These are phyloP conservation scores for Rattus norvegicus DNA, from an alignment of 2,113 vertebrate genomes.

Conservation along the genomic window DNA sequence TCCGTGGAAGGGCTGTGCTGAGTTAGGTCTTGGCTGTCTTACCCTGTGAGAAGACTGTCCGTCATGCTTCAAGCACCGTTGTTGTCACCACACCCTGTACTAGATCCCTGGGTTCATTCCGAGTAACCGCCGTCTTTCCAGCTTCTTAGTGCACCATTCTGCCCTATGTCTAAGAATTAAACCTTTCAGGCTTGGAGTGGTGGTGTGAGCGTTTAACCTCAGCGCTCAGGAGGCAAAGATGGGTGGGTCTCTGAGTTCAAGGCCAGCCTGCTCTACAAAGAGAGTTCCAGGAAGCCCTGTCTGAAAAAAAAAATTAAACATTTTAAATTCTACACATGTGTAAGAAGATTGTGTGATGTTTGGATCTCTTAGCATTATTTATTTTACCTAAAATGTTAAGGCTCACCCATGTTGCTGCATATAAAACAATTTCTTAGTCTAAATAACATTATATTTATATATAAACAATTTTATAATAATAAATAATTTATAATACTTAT, in stretches of 20 bases:
- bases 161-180: not conserved
- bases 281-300: too few relatives aligned
- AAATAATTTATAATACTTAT: too few relatives aligned
- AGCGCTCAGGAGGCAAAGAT: too few relatives aligned
- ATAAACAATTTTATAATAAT: not conserved
- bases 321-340: not conserved
- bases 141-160: not conserved
- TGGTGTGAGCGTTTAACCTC: too few relatives aligned
- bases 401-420: not conserved
- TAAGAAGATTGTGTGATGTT: not conserved
- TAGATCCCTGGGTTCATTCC: not conserved
- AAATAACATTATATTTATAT: not conserved
- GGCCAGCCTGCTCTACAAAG: too few relatives aligned
- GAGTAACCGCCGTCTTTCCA: not conserved
- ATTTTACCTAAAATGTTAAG: not conserved
- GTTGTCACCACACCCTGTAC: too few relatives aligned
- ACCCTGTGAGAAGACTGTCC: not conserved
- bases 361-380: not conserved
- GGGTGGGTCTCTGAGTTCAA: too few relatives aligned
- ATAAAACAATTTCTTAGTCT: not conserved
- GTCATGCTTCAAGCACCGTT: not conserved
- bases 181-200: not conserved
- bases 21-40: not conserved
- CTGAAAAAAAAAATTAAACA: not conserved
- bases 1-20: not conserved